phyloP scores from a whole-genome alignment of 2,113 vertebrate genomes.

The Sinosuthora webbiana region DNA sequence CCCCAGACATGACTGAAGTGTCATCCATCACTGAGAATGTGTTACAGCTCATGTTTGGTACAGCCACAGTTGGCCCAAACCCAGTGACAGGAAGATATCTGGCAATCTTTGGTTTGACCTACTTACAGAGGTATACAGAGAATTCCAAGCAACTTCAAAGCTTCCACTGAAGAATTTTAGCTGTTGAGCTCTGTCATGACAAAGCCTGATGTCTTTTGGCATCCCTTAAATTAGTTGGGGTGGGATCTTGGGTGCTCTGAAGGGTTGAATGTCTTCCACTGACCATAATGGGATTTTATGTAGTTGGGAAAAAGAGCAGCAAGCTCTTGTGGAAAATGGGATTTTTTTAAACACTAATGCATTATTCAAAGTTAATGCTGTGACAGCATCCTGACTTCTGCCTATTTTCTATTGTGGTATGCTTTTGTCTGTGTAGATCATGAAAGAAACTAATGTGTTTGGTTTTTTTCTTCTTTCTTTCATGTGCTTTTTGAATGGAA shows the following conservation, averaged over 20 bases:
- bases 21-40: not conserved
- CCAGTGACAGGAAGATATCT: not conserved
- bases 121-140: not conserved
- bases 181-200: not conserved
- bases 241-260: not conserved
- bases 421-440: not conserved
- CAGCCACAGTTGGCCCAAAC: not conserved
- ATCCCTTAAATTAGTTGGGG: not conserved
- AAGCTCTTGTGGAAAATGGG: not conserved
- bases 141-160: not conserved
- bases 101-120: not conserved
- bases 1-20: rapidly evolving
- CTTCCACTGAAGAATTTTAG: not conserved
- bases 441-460: not conserved
- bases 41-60: not conserved
- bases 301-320: not conserved
- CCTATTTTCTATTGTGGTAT: not conserved
- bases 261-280: not conserved
- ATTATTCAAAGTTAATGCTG: not conserved
- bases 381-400: not conserved
- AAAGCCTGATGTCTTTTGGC: not conserved
- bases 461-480: not conserved
- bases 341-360: not conserved
- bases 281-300: not conserved
- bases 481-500: slow-evolving; percentile 38